These are phyloP conservation scores for Elegia similella DNA, from an alignment of 2,888 invertebrate genomes.

Conservation along the genomic window DNA sequence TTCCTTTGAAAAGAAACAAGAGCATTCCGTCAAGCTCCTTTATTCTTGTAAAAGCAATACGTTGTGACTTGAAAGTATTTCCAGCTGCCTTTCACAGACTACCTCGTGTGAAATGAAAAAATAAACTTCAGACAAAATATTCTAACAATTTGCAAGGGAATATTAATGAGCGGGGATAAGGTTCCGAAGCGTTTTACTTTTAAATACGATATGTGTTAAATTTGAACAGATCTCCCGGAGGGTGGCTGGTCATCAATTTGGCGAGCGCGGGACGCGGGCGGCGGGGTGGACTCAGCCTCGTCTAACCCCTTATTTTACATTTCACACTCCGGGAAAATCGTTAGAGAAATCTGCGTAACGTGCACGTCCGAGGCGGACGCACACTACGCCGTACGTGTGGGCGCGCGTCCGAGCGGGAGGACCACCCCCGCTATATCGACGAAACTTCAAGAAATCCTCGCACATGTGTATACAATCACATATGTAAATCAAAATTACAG, in stretches of 20 bases:
- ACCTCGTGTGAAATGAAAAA: slow-evolving; percentile 33
- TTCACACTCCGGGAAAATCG: slow-evolving; percentile 82
- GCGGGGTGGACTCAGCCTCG: slow-evolving; percentile 60
- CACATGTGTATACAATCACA: slow-evolving; percentile 60
- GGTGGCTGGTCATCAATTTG: slow-evolving; percentile 78
- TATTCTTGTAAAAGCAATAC: not conserved
- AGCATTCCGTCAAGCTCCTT: not conserved
- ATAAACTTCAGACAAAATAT: slow-evolving; percentile 42
- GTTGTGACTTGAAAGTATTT: slow-evolving; percentile 4
- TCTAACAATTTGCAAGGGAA: slow-evolving; percentile 58
- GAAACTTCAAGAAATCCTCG: slow-evolving; percentile 79
- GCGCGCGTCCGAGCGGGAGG: slow-evolving; percentile 51
- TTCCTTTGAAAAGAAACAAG: not conserved
- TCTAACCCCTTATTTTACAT: slow-evolving; percentile 82
- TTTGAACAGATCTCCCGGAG: slow-evolving; percentile 76
- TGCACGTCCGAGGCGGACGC: slow-evolving; percentile 77
- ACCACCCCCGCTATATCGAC: slow-evolving; percentile 62
- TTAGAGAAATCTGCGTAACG: slow-evolving; percentile 81
- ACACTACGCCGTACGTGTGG: slow-evolving; percentile 45
- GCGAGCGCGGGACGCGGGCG: slow-evolving; percentile 49
- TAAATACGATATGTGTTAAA: slow-evolving; percentile 78
- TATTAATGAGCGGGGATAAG: slow-evolving; percentile 70
- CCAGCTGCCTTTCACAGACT: slow-evolving; percentile 21
- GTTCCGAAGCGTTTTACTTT: slow-evolving; percentile 70
- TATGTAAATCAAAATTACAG: slow-evolving; percentile 65